Percentiles rank a stretch among this genome's conserved stretches.
phyloP scores from a whole-genome alignment of 2,113 vertebrate species.

The Cyanoliseus patagonus region DNA sequence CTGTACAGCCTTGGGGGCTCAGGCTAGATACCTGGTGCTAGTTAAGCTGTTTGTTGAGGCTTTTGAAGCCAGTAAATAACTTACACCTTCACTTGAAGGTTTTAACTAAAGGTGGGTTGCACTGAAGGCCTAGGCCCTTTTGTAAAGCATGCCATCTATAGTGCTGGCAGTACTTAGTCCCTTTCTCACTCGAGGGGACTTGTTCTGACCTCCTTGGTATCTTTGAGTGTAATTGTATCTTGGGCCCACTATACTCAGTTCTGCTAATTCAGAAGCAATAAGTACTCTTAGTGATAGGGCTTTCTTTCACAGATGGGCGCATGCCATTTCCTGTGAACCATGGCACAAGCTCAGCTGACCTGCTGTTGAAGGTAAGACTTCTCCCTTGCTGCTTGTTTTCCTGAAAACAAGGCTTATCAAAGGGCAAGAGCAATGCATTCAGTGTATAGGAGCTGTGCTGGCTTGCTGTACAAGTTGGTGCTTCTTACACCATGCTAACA shows the following conservation, averaged over 20 bases:
- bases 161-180: background rate
- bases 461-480: background rate
- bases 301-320: slow-evolving; percentile 83
- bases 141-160: background rate
- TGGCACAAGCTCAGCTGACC: slow-evolving; percentile 81
- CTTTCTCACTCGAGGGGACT: background rate
- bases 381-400: background rate
- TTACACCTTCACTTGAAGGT: background rate
- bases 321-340: slow-evolving; percentile 88
- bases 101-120: background rate
- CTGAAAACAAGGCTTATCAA: background rate
- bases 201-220: background rate
- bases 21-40: background rate
- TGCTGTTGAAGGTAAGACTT: slow-evolving; percentile 82
- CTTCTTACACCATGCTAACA: background rate
- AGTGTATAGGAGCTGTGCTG: background rate
- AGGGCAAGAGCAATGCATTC: background rate
- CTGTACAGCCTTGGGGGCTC: background rate
- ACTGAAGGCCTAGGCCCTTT: background rate
- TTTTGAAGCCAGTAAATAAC: background rate
- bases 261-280: background rate
- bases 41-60: background rate
- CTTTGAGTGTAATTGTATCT: background rate
- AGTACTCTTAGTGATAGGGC: background rate
- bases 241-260: background rate